phyloP scores from a whole-genome alignment of 2,797 vertebrate species.

The Alauda arvensis region DNA sequence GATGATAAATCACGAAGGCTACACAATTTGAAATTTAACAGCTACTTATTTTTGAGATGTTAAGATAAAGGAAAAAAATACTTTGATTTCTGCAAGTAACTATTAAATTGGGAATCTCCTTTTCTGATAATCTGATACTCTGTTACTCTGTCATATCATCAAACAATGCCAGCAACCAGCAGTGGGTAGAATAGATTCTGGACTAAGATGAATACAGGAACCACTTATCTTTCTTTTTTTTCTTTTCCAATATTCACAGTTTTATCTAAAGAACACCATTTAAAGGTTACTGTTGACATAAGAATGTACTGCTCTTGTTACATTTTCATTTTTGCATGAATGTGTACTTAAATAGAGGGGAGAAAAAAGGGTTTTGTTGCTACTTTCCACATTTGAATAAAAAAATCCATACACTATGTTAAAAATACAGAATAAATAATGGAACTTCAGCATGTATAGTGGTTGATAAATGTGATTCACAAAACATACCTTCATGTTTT shows the following conservation, averaged over 20 bases:
- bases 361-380: constrained; percentile 19
- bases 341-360: constrained; percentile 49
- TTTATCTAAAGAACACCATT: constrained; percentile 68
- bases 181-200: constrained; percentile 74
- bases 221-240: constrained; percentile 62
- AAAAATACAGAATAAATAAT: constrained; percentile 68
- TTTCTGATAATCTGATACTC: constrained; percentile 66
- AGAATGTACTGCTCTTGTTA: constrained; percentile 68
- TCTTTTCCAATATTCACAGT: constrained; percentile 60
- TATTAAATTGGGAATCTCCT: constrained; percentile 75
- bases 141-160: constrained; percentile 68
- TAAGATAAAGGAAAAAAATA: constrained; percentile 66
- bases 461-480: constrained; percentile 73
- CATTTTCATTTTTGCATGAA: constrained; percentile 63
- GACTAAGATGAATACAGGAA: constrained; percentile 73
- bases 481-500: constrained; percentile 69
- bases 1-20: constrained; percentile 77
- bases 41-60: constrained; percentile 71
- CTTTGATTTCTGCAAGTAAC: constrained; percentile 66
- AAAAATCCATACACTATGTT: constrained; percentile 64
- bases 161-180: constrained; percentile 69
- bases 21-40: constrained; percentile 73
- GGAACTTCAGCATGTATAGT: constrained; percentile 58
- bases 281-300: constrained; percentile 72
- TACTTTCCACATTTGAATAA: constrained; percentile 63